Base-by-base conservation (phyloP, 30 jellyfish, hydroid and myxozoan species). In the Mastigias papua region DNA sequence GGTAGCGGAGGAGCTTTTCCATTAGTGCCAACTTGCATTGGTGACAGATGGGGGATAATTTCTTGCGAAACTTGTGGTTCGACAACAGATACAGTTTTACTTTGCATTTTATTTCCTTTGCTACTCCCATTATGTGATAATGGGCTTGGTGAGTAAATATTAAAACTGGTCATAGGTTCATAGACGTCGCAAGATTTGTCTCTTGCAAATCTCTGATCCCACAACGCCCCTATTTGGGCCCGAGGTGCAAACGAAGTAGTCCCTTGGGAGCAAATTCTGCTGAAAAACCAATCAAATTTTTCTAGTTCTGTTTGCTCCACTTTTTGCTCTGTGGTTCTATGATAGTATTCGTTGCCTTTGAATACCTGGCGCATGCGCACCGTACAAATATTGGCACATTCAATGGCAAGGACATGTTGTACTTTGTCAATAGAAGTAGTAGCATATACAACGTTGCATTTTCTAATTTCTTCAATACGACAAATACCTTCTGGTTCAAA, bases 371-470 rank as follows among this genome's bases (percentile, higher is more conserved):
- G 67, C 17, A 75, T 46, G 34, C n/a, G 29, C 22, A 75, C 54
- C 30, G 22, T 75, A 15, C 25, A 6, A 1, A n/a, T 22, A 1
- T 20, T 57, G 25, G 32, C 30, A 68, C 48, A 58, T 27, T 64
- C 54, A 17, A 75, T 11, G 8, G 71, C 70, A 7, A 58, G 30
- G 27, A 75, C 49, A 32, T 75, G 21, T 27, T 9, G 34, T 6
- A 75, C 4, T 34, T 75, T 27, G 0, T 35, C 32, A 0, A 75
- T 58, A n/a, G 8, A 6, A 20, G 73, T 35, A 46, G 74, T 75
- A 15, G 86, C 86, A 48, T 75, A 75, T 8, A 75, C 32, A 19
- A 75, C 32, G 48, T 49, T 65, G n/a, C 69, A 57, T 16, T 25
- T 58, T 20, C 23, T 33, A 5, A 50, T 75, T 30, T 48, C 3